phyloP scores from a whole-genome alignment of 2,888 invertebrate genomes.

The Callosobruchus maculatus region DNA sequence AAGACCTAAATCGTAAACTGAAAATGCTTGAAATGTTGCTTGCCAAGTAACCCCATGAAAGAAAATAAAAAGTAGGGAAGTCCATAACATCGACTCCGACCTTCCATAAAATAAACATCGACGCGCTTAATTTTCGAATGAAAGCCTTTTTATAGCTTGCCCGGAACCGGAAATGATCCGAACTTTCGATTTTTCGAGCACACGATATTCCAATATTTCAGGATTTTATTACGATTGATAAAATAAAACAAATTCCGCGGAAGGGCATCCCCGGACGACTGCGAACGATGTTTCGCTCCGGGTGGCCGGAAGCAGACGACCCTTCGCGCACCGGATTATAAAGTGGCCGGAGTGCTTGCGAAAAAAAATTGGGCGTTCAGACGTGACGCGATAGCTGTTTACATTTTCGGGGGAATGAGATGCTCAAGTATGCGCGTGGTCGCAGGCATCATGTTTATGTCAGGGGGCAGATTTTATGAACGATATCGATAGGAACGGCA shows the following conservation, averaged over 20 bases:
- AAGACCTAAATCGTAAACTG: no score
- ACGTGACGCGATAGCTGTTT: neutral
- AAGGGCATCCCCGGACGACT: constrained; percentile 27
- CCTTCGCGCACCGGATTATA: neutral
- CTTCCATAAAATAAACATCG: neutral
- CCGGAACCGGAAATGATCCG: neutral
- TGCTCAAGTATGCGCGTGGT: neutral
- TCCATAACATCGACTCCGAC: neutral
- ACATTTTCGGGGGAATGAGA: neutral
- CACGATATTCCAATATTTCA: constrained; percentile 14
- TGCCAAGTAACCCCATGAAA: no score
- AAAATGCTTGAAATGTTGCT: no score
- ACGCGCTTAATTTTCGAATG: neutral
- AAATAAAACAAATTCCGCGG: constrained; percentile 30
- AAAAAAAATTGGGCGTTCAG: neutral
- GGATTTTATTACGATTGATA: constrained; percentile 19
- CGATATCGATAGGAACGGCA: no score
- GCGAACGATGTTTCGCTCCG: constrained; percentile 27
- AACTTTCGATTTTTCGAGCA: neutral
- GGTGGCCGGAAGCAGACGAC: constrained; percentile 23
- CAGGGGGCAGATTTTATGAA: neutral
- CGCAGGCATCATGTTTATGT: neutral
- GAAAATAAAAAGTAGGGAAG: neutral
- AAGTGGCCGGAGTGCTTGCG: neutral
- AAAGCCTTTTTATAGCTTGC: neutral